phyloP scores from a whole-genome alignment of 2,113 vertebrate species.

The Otocyon megalotis region DNA sequence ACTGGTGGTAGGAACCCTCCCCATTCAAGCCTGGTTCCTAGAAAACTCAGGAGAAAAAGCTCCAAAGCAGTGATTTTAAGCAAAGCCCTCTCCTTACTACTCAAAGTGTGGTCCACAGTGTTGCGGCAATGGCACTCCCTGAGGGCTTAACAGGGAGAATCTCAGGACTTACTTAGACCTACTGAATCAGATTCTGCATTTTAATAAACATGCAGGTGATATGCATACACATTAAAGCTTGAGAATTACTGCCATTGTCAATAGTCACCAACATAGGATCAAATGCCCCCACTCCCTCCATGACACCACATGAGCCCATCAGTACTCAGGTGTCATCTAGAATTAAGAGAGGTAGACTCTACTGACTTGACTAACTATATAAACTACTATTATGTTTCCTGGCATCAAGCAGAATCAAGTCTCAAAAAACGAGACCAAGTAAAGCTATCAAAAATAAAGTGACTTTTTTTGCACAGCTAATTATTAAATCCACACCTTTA shows the following conservation, averaged over 20 bases:
- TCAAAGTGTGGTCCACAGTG: neutral
- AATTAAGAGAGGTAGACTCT: neutral
- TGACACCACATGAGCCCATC: neutral
- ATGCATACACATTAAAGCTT: neutral
- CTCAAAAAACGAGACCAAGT: neutral
- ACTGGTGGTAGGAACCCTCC: neutral
- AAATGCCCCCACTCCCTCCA: neutral
- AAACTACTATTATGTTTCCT: neutral
- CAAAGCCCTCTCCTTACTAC: neutral
- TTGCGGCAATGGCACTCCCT: neutral
- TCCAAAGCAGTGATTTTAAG: neutral
- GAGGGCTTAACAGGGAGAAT: neutral
- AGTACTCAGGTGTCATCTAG: neutral
- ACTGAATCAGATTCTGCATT: neutral
- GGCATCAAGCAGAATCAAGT: neutral
- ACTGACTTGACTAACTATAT: neutral
- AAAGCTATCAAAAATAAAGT: neutral
- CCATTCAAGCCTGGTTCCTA: slow-evolving; percentile 27
- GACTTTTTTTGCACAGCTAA: neutral
- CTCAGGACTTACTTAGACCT: neutral
- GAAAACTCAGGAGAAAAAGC: neutral
- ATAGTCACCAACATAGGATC: neutral
- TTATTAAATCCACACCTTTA: neutral
- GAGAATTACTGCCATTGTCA: neutral
- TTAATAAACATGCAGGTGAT: neutral